Evolutionary conservation across 53 echinoderm and acorn worm genomes (phyloP), one percentile per base, ranked within the genome.

Genomic region (Henricia sp.): DNA sequence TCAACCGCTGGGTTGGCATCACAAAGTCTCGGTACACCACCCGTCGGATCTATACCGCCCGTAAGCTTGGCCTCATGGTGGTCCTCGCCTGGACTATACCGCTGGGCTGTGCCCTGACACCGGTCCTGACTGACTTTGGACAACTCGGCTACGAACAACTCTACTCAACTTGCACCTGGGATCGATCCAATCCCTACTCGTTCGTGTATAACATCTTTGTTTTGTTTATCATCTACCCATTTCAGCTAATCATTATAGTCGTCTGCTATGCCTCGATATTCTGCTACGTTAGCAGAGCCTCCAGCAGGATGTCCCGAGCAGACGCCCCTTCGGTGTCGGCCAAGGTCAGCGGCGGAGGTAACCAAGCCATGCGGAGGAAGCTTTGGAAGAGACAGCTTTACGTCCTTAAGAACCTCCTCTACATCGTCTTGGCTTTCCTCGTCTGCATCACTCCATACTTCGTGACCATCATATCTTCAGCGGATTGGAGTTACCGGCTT

Each of bases 1-100:
- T 91, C 42, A 94, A 85, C 39, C 84, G 93, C 23, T 91, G 88
- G 53, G 84, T 83, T 51, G 76, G 86, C 27, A 90, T 93, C 60
- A 90, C 93, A 3, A 34, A 86, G 67, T 89, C 92, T 12, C 82
- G 66, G 26, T 51, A 55, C 43, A 80, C 83, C 11, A 89, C 85
- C 43, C 82, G 73, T 51, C 89, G 85, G 58, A 72, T 92, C 48
- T 73, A 86, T 60, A 92, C 89, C 36, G 48, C 73, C 13, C 73
- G 75, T 23, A 86, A 89, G 64, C 80, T 92, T 50, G 70, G 57
- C 14, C 69, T 63, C 19, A 77, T 92, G 71, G 50, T 89, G 8
- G 24, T 58, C 37, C 28, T 86, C 33, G 85, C 89, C 70, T 92
- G 92, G 92, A 28, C 33, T 32, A 9, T 50, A 48, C 63, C 65